Percentiles rank a stretch among this genome's conserved stretches.
phyloP scores from a whole-genome alignment of 2,797 vertebrate species.

The Caiman crocodilus region DNA sequence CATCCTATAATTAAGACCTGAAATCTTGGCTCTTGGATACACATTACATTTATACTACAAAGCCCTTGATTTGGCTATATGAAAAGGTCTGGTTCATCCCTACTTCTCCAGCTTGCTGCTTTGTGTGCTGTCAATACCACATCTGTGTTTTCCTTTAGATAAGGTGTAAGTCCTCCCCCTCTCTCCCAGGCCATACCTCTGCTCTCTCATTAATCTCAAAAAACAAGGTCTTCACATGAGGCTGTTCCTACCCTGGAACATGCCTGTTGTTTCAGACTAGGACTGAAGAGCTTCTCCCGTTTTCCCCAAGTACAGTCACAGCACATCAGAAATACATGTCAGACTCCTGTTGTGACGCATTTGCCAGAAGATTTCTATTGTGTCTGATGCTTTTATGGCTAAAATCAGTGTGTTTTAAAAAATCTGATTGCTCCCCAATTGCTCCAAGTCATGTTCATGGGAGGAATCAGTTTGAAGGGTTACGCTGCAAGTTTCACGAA shows the following conservation, averaged over 20 bases:
- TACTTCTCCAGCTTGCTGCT: slow-evolving; percentile 24
- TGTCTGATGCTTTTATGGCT: background rate
- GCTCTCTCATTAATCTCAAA: slow-evolving; percentile 13
- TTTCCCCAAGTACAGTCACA: background rate
- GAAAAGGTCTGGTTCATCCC: background rate
- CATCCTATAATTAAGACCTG: background rate
- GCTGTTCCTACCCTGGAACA: background rate
- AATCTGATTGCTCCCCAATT: background rate
- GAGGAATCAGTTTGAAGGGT: background rate
- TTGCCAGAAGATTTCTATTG: background rate
- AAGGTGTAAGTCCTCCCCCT: slow-evolving; percentile 32
- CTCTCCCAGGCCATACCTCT: slow-evolving; percentile 6
- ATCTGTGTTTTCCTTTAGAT: slow-evolving; percentile 49
- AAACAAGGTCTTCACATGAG: slow-evolving; percentile 30
- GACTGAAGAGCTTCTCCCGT: background rate
- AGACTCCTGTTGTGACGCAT: background rate
- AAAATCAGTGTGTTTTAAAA: background rate
- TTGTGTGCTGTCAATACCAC: slow-evolving; percentile 30
- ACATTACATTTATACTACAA: background rate
- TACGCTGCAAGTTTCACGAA: background rate
- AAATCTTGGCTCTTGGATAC: background rate
- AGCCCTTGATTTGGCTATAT: background rate
- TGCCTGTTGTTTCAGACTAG: background rate
- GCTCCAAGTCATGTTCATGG: background rate
- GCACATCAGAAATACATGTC: background rate